These are phyloP conservation scores for Dicentrarchus labrax DNA, from an alignment of 2,113 vertebrate species.

Conservation along the genomic window DNA sequence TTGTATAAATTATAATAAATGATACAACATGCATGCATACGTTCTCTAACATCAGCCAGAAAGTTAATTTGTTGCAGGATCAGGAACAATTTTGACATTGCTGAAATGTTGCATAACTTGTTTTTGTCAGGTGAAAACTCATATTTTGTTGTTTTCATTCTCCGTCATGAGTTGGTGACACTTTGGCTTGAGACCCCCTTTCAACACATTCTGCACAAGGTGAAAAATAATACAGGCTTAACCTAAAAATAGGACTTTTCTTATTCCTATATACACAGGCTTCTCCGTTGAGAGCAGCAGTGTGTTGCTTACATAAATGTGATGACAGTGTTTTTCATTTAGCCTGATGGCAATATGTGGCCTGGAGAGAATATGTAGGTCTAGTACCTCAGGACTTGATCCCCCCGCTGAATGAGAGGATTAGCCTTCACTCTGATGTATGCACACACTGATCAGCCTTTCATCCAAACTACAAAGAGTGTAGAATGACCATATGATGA, in stretches of 20 bases:
- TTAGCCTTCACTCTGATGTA: constrained; percentile 69
- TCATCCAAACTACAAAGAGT: constrained; percentile 68
- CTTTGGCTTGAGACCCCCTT: neutral
- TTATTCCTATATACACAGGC: fast-evolving
- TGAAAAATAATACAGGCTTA: neutral
- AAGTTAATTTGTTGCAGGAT: neutral
- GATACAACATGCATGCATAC: neutral
- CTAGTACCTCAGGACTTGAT: constrained; percentile 71
- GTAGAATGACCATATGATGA: constrained; percentile 27
- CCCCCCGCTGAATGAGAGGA: constrained; percentile 73
- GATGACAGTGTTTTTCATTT: constrained; percentile 32
- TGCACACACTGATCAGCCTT: constrained; percentile 56
- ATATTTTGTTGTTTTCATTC: neutral
- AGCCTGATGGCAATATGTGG: constrained; percentile 14
- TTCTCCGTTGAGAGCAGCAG: neutral
- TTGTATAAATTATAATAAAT: neutral
- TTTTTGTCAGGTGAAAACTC: constrained; percentile 9
- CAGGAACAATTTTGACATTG: neutral
- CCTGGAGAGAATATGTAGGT: constrained; percentile 53
- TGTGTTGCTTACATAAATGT: constrained; percentile 17
- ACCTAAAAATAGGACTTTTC: neutral
- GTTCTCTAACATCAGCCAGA: neutral
- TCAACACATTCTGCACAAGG: neutral
- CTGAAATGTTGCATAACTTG: constrained; percentile 9
- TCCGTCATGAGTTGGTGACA: neutral